These are phyloP conservation scores for Trypoxylus dichotomus DNA, from an alignment of 1,140 invertebrate species.

Conservation along the genomic window DNA sequence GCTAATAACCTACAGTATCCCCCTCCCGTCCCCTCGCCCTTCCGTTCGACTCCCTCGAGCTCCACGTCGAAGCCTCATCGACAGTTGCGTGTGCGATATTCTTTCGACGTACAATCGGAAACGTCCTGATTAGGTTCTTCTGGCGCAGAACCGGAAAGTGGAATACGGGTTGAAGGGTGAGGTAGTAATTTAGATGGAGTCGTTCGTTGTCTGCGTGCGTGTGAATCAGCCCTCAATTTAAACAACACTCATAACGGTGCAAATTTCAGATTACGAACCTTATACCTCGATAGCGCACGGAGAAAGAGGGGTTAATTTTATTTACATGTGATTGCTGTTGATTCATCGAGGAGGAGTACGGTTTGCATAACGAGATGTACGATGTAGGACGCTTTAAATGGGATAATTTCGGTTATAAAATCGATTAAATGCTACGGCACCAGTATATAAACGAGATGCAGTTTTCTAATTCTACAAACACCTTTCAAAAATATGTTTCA, in stretches of 20 bases:
- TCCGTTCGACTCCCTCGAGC: not conserved
- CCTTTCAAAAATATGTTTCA: too few species aligned
- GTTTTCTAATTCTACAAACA: too few species aligned
- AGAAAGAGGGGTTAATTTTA: not conserved
- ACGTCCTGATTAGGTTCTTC: too few species aligned
- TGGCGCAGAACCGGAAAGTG: too few species aligned
- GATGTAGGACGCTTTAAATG: not conserved
- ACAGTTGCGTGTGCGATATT: not conserved
- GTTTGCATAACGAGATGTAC: not conserved
- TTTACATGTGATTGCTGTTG: not conserved
- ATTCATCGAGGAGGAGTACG: not conserved
- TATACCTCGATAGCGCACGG: not conserved
- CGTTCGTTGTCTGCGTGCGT: not conserved
- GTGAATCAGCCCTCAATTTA: not conserved
- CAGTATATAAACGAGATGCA: too few species aligned
- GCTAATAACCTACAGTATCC: not conserved
- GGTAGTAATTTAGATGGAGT: constrained; percentile 11
- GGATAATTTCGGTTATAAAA: too few species aligned
- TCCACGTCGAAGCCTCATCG: constrained; percentile 9
- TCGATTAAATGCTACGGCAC: too few species aligned
- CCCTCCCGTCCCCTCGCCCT: not conserved
- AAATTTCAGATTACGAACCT: constrained; percentile 1
- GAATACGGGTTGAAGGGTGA: too few species aligned
- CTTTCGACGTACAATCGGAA: not conserved
- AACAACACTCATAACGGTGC: constrained; percentile 8